These are phyloP conservation scores for Rambutsinella grinnellia DNA, from an alignment of 2,888 invertebrate genomes.

Conservation along the genomic window DNA sequence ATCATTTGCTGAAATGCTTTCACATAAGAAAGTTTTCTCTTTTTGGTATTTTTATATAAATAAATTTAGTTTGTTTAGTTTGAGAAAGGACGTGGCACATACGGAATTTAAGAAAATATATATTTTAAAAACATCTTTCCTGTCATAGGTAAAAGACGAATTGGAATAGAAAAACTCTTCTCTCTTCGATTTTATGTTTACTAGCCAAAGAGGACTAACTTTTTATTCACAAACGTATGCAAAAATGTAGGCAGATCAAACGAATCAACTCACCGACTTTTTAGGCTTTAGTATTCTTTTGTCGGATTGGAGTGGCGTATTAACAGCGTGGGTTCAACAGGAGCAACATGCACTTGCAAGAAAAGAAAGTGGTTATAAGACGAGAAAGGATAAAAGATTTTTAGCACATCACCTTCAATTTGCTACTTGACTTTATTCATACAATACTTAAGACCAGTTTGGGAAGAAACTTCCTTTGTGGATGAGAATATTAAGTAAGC, in stretches of 20 bases:
- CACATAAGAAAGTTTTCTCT: slow-evolving; percentile 25
- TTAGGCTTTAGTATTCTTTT: too few species aligned
- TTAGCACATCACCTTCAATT: slow-evolving; percentile 37
- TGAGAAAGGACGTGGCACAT: background rate
- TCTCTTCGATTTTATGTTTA: background rate
- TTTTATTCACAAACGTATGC: background rate
- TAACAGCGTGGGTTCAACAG: too few species aligned
- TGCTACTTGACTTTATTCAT: slow-evolving; percentile 20
- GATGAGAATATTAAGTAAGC: too few species aligned
- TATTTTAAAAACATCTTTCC: background rate
- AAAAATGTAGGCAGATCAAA: background rate
- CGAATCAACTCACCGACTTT: background rate
- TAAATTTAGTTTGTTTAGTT: too few species aligned
- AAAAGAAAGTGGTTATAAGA: background rate
- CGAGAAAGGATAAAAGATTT: background rate
- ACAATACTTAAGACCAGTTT: too few species aligned
- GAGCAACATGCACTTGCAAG: background rate
- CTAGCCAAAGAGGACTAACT: background rate
- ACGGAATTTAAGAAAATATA: background rate
- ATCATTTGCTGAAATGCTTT: slow-evolving; percentile 36
- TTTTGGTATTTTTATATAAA: background rate
- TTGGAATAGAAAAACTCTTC: background rate
- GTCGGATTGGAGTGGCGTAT: too few species aligned
- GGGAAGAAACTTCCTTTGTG: too few species aligned
- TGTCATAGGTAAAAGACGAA: background rate